These are phyloP conservation scores for Illadopsis cleaveri DNA, from an alignment of 2,113 vertebrate species.

Conservation along the genomic window DNA sequence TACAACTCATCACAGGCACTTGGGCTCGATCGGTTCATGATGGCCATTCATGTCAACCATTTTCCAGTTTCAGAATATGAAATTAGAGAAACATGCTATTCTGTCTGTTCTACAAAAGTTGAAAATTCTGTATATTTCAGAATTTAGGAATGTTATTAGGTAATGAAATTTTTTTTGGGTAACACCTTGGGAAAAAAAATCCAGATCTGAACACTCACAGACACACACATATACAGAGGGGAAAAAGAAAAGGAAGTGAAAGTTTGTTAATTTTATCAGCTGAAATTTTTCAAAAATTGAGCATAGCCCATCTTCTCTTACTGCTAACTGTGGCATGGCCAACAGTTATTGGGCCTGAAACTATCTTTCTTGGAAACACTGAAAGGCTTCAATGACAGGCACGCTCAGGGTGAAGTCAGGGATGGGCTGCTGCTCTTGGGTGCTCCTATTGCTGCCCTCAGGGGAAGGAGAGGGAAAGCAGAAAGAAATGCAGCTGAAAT, in stretches of 20 bases:
- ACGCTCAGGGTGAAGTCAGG: rapidly evolving
- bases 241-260: neutral
- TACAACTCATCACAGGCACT: neutral
- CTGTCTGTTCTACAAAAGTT: neutral
- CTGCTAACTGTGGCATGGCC: neutral
- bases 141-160: neutral
- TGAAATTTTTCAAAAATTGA: neutral
- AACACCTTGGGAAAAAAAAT: neutral
- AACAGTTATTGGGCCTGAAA: neutral
- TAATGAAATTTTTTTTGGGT: neutral
- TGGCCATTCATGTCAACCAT: neutral
- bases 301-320: neutral
- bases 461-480: neutral
- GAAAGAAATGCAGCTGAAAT: neutral
- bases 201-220: neutral
- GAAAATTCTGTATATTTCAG: neutral
- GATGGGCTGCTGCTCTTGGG: rapidly evolving
- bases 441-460: neutral
- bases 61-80: neutral
- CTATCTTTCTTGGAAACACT: neutral
- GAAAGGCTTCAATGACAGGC: neutral
- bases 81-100: neutral
- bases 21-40: neutral
- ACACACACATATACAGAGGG: neutral
- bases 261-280: neutral